A percentile compares a stretch with the other conserved stretches of the same genome.
These are phyloP conservation scores for Okamejei kenojei DNA, from an alignment of 2,797 vertebrate genomes.

Conservation along the genomic window DNA sequence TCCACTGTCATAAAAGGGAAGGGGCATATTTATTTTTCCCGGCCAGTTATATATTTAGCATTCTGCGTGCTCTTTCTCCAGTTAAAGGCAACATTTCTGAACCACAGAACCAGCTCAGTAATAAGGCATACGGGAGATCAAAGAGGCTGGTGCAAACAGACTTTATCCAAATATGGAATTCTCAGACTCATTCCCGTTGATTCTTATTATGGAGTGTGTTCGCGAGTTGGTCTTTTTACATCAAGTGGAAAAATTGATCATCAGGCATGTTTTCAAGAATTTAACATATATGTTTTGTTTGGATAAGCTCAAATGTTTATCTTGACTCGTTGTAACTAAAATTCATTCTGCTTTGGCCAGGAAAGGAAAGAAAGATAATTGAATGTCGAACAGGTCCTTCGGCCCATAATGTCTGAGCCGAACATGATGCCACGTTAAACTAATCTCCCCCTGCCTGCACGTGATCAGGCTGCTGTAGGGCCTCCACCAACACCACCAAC, in stretches of 20 bases:
- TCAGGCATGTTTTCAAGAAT: not conserved
- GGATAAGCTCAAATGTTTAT: not conserved
- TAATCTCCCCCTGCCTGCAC: no score
- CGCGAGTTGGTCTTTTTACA: not conserved
- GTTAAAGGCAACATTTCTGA: not conserved
- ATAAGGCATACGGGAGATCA: not conserved
- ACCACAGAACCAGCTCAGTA: not conserved
- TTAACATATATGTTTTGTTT: not conserved
- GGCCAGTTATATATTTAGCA: slow-evolving; percentile 8
- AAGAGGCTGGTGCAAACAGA: not conserved
- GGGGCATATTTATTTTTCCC: not conserved
- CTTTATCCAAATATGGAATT: slow-evolving; percentile 30
- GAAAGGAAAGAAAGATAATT: not conserved
- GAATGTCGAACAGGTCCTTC: no score
- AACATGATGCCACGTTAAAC: no score
- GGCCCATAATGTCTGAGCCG: no score
- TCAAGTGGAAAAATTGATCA: not conserved
- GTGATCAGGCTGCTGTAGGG: no score
- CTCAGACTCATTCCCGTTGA: not conserved
- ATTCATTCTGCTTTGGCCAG: not conserved
- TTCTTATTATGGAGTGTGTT: not conserved
- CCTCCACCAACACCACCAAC: no score
- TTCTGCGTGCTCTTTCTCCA: not conserved
- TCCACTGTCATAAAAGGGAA: not conserved
- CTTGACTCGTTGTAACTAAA: not conserved